Percentiles rank a stretch among this genome's conserved stretches.
These are phyloP conservation scores for Chironomus riparius DNA, from an alignment of 2,888 invertebrate genomes.

Conservation along the genomic window DNA sequence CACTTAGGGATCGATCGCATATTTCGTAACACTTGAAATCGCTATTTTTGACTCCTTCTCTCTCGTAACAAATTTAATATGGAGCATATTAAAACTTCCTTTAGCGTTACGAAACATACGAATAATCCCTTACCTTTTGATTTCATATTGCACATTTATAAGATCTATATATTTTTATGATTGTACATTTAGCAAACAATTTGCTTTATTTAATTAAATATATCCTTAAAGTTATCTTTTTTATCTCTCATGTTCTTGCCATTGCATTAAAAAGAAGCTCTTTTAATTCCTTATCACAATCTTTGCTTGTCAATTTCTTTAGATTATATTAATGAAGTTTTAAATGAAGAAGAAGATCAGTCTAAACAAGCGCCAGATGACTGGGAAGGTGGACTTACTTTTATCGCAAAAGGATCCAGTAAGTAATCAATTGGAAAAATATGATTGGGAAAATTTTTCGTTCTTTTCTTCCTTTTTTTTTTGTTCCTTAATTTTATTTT, in stretches of 20 bases:
- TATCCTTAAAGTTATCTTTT: not conserved
- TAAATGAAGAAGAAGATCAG: constrained; percentile 53
- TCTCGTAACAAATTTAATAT: no score
- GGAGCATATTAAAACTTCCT: no score
- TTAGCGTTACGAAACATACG: no score
- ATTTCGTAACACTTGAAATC: no score
- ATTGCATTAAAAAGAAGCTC: constrained; percentile 26
- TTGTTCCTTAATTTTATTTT: not conserved
- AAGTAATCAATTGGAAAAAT: constrained; percentile 43
- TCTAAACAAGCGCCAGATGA: constrained; percentile 50
- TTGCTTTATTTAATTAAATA: not conserved
- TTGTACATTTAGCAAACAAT: not conserved
- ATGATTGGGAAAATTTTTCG: not conserved
- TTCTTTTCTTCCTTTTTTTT: no score
- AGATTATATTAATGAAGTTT: constrained; percentile 81
- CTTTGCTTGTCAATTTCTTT: not conserved
- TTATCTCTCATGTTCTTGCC: constrained; percentile 8
- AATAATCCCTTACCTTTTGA: no score
- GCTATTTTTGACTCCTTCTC: no score
- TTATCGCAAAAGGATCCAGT: constrained; percentile 83
- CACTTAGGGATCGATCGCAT: no score
- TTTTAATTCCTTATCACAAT: not conserved
- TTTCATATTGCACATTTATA: not conserved
- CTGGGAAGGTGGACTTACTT: constrained; percentile 81
- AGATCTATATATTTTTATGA: not conserved